Evolutionary conservation across 2,113 vertebrate species (phyloP).

Genomic region (Ellobius talpinus): DNA sequence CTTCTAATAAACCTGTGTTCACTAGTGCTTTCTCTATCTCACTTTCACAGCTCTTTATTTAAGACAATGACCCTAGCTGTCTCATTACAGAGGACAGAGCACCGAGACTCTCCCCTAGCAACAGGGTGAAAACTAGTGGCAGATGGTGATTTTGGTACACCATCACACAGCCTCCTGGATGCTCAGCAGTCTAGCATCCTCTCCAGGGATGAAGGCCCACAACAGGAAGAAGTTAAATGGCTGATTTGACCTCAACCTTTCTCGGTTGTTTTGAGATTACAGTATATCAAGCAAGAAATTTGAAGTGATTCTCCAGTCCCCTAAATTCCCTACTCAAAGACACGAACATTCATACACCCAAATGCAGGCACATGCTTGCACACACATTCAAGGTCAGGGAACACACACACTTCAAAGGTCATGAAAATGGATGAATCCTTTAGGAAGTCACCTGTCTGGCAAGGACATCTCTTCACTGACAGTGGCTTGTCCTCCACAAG

Average conservation of each 20-base stretch:
- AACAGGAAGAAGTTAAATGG: neutral
- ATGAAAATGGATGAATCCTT: constrained; percentile 4
- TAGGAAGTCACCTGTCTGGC: neutral
- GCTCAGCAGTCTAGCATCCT: neutral
- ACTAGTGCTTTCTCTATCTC: neutral
- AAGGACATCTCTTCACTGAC: neutral
- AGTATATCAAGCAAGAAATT: neutral
- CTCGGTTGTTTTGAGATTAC: neutral
- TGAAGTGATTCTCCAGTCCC: neutral
- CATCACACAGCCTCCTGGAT: neutral
- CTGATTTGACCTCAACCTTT: neutral
- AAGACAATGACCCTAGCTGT: neutral
- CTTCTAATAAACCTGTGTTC: too few relatives aligned
- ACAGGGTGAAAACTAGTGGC: neutral
- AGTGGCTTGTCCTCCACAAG: neutral
- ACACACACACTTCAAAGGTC: neutral
- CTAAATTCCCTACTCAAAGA: neutral
- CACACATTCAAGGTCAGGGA: neutral
- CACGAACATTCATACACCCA: neutral
- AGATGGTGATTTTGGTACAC: neutral
- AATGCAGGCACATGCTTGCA: rapidly evolving
- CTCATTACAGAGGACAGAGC: neutral
- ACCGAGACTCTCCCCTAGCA: neutral
- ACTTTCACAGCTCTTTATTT: neutral
- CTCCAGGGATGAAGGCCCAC: neutral